These are phyloP conservation scores for Cartodere bifasciata DNA, from an alignment of 2,888 invertebrate genomes.

Conservation along the genomic window DNA sequence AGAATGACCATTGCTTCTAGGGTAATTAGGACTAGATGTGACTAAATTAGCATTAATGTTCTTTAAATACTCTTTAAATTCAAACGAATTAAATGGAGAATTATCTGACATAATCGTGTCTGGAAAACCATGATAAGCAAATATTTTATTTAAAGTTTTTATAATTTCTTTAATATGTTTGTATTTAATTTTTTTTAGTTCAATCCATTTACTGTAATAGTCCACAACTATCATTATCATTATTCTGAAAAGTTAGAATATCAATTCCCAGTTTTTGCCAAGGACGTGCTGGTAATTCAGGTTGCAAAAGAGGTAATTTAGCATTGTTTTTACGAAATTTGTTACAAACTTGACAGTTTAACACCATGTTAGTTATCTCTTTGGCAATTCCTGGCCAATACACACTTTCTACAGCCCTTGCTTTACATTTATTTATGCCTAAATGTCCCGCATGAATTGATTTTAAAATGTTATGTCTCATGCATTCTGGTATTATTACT, in stretches of 20 bases:
- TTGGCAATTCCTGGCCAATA: slow-evolving; percentile 6
- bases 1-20: too few relatives aligned
- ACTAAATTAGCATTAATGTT: too few relatives aligned
- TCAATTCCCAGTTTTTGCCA: slow-evolving; percentile 8
- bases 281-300: slow-evolving; percentile 7
- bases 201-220: slow-evolving; percentile 4
- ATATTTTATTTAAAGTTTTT: slow-evolving; percentile 2
- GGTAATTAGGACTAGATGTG: too few relatives aligned
- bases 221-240: slow-evolving; percentile 1
- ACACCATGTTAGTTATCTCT: slow-evolving; percentile 4
- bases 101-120: slow-evolving; percentile 1
- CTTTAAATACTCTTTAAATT: slow-evolving; percentile 10
- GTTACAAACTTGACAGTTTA: slow-evolving; percentile 6
- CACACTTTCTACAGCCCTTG: slow-evolving; percentile 1
- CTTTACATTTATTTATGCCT: slow-evolving; percentile 6
- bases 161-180: slow-evolving; percentile 3
- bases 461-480: slow-evolving; percentile 9
- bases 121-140: slow-evolving; percentile 4
- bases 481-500: slow-evolving; percentile 9
- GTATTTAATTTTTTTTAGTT: slow-evolving; percentile 1
- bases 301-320: slow-evolving; percentile 5
- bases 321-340: slow-evolving; percentile 4
- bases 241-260: slow-evolving; percentile 3
- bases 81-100: slow-evolving; percentile 4
- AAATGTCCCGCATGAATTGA: slow-evolving; percentile 7